Conservation (phyloP, 2,797 vertebrate species). For the Uromys caudimaculatus region DNA sequence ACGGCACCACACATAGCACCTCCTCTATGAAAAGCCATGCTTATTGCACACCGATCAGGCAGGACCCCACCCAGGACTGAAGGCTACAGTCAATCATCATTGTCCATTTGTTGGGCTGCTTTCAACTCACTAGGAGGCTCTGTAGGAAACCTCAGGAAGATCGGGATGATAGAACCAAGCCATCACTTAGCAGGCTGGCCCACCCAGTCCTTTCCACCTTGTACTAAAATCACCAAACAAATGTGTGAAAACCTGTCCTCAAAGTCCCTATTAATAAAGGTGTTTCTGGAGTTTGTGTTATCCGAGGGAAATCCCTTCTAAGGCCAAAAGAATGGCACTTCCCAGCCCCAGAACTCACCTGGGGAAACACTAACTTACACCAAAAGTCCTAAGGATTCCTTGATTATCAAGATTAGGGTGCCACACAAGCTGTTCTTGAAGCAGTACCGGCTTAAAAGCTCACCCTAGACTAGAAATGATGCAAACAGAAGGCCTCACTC, state of each 20-base stretch:
- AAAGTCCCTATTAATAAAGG: slow-evolving; percentile 66
- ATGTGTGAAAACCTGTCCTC: neutral
- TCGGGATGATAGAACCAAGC: neutral
- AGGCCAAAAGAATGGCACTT: neutral
- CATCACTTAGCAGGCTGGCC: neutral
- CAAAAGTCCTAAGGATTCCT: too few relatives aligned
- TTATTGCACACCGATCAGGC: neutral
- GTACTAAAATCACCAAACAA: neutral
- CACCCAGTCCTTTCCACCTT: neutral
- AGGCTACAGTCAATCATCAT: neutral
- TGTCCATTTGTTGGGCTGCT: neutral
- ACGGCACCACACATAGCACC: neutral
- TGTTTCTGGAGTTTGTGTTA: slow-evolving; percentile 47
- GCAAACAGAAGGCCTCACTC: too few relatives aligned
- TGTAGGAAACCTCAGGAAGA: neutral
- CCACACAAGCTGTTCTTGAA: neutral
- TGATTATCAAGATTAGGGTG: neutral
- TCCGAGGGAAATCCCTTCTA: neutral
- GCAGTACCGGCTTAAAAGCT: neutral
- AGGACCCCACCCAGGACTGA: neutral
- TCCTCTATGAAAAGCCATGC: slow-evolving; percentile 28
- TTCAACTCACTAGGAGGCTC: neutral
- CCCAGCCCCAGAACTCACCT: neutral
- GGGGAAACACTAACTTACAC: neutral
- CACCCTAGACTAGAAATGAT: too few relatives aligned